phyloP scores from a whole-genome alignment of 2,888 invertebrate species.

The Drosophila algonquin region DNA sequence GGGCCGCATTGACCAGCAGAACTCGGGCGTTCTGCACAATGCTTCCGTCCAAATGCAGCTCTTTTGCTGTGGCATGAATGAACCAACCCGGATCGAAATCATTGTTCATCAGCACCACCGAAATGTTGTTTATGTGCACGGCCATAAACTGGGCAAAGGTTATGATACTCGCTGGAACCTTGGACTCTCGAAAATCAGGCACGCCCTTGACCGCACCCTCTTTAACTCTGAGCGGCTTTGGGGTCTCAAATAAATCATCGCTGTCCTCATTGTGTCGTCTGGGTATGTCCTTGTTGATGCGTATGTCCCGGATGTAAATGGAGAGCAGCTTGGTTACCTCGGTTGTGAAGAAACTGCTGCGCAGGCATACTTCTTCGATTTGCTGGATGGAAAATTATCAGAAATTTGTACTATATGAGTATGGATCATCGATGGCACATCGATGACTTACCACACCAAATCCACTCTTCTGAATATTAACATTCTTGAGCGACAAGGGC shows the following conservation, averaged over 20 bases:
- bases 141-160: conserved; percentile 96
- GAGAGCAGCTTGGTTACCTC: conserved; percentile 93
- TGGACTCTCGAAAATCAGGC: conserved; percentile 89
- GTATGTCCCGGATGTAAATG: conserved; percentile 91
- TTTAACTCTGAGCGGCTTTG: conserved; percentile 38
- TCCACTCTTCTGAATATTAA: conserved; percentile 91
- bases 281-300: conserved; percentile 91
- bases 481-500: conserved; percentile 90
- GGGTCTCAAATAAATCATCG: conserved; percentile 82
- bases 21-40: conserved; percentile 88
- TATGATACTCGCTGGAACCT: conserved; percentile 91
- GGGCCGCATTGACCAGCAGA: conserved; percentile 89
- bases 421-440: conserved; percentile 50
- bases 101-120: conserved; percentile 87
- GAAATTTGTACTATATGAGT: background rate
- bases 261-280: conserved; percentile 66
- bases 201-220: conserved; percentile 79
- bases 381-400: conserved; percentile 86
- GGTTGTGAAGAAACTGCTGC: conserved; percentile 94
- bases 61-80: conserved; percentile 89
- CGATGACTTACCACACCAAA: conserved; percentile 88
- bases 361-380: conserved; percentile 92
- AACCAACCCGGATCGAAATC: conserved; percentile 88
- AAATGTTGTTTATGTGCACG: conserved; percentile 91
- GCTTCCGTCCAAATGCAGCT: conserved; percentile 88